A percentile compares a stretch with the other conserved stretches of the same genome.
Evolutionary conservation across 2,888 invertebrate genomes (phyloP).

Genomic region (Sminthurinus aureus): DNA sequence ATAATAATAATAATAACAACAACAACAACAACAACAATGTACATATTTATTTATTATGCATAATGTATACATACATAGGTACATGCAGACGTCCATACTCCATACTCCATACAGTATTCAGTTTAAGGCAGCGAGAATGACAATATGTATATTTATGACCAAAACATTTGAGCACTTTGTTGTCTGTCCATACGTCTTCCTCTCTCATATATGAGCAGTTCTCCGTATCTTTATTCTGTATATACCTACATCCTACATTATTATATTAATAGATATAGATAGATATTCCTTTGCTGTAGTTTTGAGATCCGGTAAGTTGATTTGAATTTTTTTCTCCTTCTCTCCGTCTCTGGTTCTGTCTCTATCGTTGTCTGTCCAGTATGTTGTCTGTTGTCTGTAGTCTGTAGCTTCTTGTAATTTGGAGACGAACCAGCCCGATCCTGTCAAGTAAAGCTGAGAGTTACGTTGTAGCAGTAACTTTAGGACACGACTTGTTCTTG

Average conservation of each 20-base stretch:
- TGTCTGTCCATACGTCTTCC: too few relatives aligned
- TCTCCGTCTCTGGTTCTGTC: neutral
- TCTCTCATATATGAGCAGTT: too few relatives aligned
- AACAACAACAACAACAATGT: too few relatives aligned
- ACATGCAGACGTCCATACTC: too few relatives aligned
- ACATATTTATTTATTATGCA: neutral
- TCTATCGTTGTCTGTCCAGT: neutral
- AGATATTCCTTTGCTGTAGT: constrained; percentile 9
- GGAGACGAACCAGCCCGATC: neutral
- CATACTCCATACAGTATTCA: neutral
- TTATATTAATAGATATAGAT: neutral
- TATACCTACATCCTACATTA: neutral
- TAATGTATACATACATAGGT: neutral
- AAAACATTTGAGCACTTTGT: too few relatives aligned
- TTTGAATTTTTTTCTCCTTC: constrained; percentile 13
- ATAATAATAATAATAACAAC: too few relatives aligned
- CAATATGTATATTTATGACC: too few relatives aligned
- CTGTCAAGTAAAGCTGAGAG: neutral
- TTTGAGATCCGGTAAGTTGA: neutral
- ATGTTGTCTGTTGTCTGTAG: neutral
- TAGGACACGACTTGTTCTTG: neutral
- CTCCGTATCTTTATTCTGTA: too few relatives aligned
- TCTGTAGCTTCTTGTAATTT: neutral
- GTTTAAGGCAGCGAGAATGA: too few relatives aligned
- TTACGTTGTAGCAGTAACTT: neutral